Evolutionary conservation across 2,888 invertebrate species (phyloP).

Genomic region (Crocallis elinguaria): DNA sequence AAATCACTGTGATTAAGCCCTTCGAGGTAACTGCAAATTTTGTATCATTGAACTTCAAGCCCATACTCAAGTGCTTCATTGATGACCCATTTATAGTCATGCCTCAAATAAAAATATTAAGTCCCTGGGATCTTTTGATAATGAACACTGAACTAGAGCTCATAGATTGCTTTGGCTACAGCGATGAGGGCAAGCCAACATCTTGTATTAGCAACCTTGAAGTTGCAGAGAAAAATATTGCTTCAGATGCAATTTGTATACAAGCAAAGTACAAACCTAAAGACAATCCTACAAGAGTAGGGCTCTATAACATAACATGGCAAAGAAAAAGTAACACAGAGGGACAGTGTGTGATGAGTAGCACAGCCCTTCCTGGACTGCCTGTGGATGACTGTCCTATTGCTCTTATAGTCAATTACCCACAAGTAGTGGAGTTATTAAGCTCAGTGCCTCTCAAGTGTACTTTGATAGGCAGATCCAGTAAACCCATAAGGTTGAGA

Average conservation of each 20-base stretch:
- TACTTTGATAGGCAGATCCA: constrained; percentile 89
- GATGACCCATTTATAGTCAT: constrained; percentile 88
- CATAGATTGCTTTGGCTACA: constrained; percentile 74
- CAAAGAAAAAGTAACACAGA: constrained; percentile 57
- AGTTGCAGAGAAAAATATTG: constrained; percentile 71
- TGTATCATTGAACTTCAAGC: constrained; percentile 87
- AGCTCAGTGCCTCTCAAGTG: constrained; percentile 89
- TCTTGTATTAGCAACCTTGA: constrained; percentile 70
- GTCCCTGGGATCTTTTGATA: constrained; percentile 89
- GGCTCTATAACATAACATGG: constrained; percentile 79
- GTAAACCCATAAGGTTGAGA: constrained; percentile 88
- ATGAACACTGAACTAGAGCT: constrained; percentile 87
- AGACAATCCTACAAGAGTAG: constrained; percentile 71
- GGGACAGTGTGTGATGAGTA: constrained; percentile 77
- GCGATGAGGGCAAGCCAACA: constrained; percentile 59
- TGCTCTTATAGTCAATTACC: constrained; percentile 85
- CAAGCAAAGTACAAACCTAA: constrained; percentile 73
- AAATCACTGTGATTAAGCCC: constrained; percentile 87
- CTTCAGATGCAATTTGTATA: constrained; percentile 75
- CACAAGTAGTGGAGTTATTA: constrained; percentile 90
- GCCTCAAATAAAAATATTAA: constrained; percentile 87
- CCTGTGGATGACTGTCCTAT: constrained; percentile 86
- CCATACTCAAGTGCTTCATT: constrained; percentile 87
- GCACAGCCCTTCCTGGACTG: constrained; percentile 82
- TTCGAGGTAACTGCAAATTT: constrained; percentile 88